These are phyloP conservation scores for Caenorhabditis sp. DNA, from an alignment of 2,888 invertebrate genomes.

Conservation along the genomic window DNA sequence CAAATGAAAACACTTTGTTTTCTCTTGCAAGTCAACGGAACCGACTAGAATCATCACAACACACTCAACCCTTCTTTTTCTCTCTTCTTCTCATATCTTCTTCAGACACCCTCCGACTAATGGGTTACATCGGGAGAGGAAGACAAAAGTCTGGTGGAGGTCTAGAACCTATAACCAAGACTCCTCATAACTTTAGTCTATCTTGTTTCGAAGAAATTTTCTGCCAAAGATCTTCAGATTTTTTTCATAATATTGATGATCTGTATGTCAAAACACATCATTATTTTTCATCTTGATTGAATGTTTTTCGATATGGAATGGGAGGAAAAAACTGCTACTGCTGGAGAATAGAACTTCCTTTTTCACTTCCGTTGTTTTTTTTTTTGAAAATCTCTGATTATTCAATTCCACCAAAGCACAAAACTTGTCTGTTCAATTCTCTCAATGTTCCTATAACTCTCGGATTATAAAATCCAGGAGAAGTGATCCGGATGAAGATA, in stretches of 20 bases:
- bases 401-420: constrained; percentile 16
- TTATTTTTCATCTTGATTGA: not conserved
- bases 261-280: not conserved
- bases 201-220: not conserved
- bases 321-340: not conserved
- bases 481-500: not conserved
- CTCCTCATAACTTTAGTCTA: constrained; percentile 12
- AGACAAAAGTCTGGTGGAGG: not conserved
- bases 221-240: not conserved
- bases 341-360: constrained; percentile 17
- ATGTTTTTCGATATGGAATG: not conserved
- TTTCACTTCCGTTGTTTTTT: not conserved
- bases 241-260: not conserved
- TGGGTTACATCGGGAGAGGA: constrained; percentile 38
- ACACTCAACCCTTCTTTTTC: constrained; percentile 22
- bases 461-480: not conserved
- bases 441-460: not conserved
- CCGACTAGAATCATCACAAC: constrained; percentile 1
- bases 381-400: not conserved
- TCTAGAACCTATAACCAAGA: not conserved
- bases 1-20: not conserved
- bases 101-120: constrained; percentile 22
- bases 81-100: not conserved
- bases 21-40: not conserved
- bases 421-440: not conserved